Percentiles rank a stretch among this genome's conserved stretches.
phyloP scores from a whole-genome alignment of 2,888 invertebrate genomes.

The Ophion slaviceki region DNA sequence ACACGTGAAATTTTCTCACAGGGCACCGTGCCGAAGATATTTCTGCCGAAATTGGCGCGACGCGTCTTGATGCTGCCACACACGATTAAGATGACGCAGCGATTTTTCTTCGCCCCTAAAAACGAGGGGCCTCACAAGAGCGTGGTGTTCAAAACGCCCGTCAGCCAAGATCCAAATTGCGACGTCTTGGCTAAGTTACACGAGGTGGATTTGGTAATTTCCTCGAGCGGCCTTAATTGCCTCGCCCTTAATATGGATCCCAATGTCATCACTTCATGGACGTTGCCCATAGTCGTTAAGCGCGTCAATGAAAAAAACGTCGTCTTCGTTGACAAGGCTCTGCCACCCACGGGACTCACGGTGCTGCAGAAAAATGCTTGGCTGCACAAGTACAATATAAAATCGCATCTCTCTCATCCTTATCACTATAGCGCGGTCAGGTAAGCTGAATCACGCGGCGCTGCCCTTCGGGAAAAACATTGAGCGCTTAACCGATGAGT shows the following conservation, averaged over 20 bases:
- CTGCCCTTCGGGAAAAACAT: too few relatives aligned
- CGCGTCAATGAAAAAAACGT: slow-evolving; percentile 71
- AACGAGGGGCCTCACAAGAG: slow-evolving; percentile 9
- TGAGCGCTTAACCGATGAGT: too few relatives aligned
- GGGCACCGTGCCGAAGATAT: slow-evolving; percentile 68
- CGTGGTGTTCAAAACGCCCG: slow-evolving; percentile 67
- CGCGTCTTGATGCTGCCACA: slow-evolving; percentile 42
- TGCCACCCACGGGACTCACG: slow-evolving; percentile 72
- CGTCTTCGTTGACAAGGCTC: slow-evolving; percentile 77
- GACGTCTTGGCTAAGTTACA: slow-evolving; percentile 69
- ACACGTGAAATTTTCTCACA: slow-evolving; percentile 50
- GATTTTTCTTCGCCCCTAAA: slow-evolving; percentile 39
- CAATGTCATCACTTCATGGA: slow-evolving; percentile 72
- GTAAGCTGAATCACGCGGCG: neutral
- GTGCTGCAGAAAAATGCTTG: slow-evolving; percentile 74
- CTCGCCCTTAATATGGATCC: slow-evolving; percentile 73
- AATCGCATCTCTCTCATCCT: slow-evolving; percentile 58
- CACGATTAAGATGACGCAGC: slow-evolving; percentile 58
- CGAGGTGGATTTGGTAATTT: slow-evolving; percentile 77
- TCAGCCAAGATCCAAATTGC: slow-evolving; percentile 76
- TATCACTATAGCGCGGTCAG: slow-evolving; percentile 42
- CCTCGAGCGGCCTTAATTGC: slow-evolving; percentile 76
- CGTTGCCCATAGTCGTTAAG: slow-evolving; percentile 74
- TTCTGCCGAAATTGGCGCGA: slow-evolving; percentile 64
- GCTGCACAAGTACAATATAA: slow-evolving; percentile 75